Percentiles rank a stretch among this genome's conserved stretches.
Conservation (phyloP, 2,113 vertebrate species). For the Strigops habroptila region DNA sequence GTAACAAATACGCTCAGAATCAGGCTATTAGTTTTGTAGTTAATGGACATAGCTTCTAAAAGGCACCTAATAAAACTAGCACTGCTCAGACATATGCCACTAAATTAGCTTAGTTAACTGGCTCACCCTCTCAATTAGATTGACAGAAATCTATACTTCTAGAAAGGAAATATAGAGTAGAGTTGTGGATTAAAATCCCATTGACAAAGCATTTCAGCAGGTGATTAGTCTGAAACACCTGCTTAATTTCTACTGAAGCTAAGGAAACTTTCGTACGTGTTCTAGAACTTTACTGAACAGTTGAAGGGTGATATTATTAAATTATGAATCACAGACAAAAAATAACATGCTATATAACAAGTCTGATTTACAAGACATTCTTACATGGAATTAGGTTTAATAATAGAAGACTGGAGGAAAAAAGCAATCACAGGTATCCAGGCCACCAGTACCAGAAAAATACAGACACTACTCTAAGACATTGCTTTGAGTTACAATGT, state of each 20-base stretch:
- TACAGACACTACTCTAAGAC: not conserved
- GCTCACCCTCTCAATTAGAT: constrained; percentile 9
- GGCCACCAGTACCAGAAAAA: not conserved
- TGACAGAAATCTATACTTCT: constrained; percentile 32
- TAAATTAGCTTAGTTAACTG: constrained; percentile 34
- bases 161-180: not conserved
- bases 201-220: not conserved
- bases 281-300: not conserved
- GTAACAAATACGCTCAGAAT: not conserved
- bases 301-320: not conserved
- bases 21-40: not conserved
- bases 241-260: not conserved
- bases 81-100: not conserved
- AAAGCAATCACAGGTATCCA: not conserved
- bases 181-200: constrained; percentile 27
- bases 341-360: not conserved
- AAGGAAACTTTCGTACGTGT: not conserved
- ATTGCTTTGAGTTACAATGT: not conserved
- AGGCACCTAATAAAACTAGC: not conserved
- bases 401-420: not conserved
- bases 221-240: constrained; percentile 1
- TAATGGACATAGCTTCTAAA: not conserved
- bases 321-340: not conserved
- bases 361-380: not conserved
- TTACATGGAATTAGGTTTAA: not conserved